phyloP scores from a whole-genome alignment of 2,113 vertebrate species.

The Lanius ludovicianus region DNA sequence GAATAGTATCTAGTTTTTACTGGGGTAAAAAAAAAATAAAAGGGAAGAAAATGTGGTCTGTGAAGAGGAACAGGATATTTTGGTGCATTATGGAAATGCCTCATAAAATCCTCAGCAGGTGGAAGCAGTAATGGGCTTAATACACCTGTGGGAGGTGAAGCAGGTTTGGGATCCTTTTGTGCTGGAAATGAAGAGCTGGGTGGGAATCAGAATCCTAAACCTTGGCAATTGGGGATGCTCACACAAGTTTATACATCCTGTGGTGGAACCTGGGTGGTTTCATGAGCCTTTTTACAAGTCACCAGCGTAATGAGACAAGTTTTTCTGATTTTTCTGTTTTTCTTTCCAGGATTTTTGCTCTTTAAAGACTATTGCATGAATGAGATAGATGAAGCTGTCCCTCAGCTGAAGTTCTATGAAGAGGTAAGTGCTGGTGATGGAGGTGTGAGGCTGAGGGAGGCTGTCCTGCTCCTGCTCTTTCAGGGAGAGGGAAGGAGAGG shows the following conservation, averaged over 20 bases:
- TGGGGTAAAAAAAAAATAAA: accelerated
- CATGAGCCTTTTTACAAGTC: neutral
- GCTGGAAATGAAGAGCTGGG: neutral
- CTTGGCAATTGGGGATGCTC: accelerated
- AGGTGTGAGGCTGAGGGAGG: neutral
- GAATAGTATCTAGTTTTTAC: neutral
- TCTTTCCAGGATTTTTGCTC: conserved; percentile 87
- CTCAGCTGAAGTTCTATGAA: conserved; percentile 97
- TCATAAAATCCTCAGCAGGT: neutral
- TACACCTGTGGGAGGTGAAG: neutral
- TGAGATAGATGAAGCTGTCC: conserved; percentile 93
- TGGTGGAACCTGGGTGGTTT: accelerated
- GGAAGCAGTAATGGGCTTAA: neutral
- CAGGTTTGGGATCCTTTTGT: neutral
- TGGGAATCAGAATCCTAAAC: neutral
- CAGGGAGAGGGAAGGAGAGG: neutral
- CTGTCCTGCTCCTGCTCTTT: accelerated
- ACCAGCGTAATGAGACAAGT: accelerated
- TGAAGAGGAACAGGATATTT: neutral
- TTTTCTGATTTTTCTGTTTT: neutral
- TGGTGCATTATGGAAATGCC: neutral
- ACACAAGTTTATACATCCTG: accelerated
- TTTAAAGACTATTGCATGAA: conserved; percentile 97
- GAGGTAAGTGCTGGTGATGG: conserved; percentile 77
- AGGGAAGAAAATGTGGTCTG: neutral